Conservation (phyloP, 2,888 invertebrate genomes). For the Clostera curtula region DNA sequence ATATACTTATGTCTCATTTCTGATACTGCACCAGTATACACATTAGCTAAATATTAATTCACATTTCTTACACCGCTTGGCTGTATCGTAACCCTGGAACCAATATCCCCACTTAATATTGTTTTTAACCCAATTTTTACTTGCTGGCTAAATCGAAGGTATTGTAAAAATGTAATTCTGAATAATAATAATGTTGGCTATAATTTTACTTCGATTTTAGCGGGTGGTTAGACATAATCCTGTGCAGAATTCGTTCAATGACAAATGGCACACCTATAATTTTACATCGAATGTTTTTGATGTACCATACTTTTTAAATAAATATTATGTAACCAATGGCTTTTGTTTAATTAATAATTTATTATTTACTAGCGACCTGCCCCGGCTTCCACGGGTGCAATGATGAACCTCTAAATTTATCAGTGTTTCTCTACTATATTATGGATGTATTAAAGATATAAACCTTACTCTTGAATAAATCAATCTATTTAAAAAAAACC, state of each 20-base stretch:
- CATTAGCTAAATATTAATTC: conserved; percentile 12
- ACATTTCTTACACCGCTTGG: conserved; percentile 27
- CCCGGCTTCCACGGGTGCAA: too few relatives aligned
- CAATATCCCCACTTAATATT: too few relatives aligned
- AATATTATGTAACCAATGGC: conserved; percentile 55
- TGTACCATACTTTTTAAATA: conserved; percentile 71
- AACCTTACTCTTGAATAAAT: too few relatives aligned
- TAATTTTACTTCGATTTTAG: conserved; percentile 13
- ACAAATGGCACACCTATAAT: conserved; percentile 49
- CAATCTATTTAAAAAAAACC: too few relatives aligned
- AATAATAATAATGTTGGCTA: conserved; percentile 18
- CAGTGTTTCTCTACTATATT: too few relatives aligned
- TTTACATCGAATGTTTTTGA: conserved; percentile 71
- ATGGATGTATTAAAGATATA: too few relatives aligned
- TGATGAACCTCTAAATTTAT: too few relatives aligned
- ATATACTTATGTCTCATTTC: too few relatives aligned
- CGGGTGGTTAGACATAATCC: conserved; percentile 12
- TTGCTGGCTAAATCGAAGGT: too few relatives aligned
- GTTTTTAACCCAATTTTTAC: too few relatives aligned
- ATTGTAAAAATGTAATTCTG: conserved; percentile 27
- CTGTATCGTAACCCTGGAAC: too few relatives aligned
- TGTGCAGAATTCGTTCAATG: conserved; percentile 22
- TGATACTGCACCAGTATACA: too few relatives aligned
- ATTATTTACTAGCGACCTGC: conserved; percentile 5
- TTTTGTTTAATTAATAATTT: conserved; percentile 14